Conservation (phyloP, 2,113 vertebrate genomes). For the Chaetorhynchus papuensis region DNA sequence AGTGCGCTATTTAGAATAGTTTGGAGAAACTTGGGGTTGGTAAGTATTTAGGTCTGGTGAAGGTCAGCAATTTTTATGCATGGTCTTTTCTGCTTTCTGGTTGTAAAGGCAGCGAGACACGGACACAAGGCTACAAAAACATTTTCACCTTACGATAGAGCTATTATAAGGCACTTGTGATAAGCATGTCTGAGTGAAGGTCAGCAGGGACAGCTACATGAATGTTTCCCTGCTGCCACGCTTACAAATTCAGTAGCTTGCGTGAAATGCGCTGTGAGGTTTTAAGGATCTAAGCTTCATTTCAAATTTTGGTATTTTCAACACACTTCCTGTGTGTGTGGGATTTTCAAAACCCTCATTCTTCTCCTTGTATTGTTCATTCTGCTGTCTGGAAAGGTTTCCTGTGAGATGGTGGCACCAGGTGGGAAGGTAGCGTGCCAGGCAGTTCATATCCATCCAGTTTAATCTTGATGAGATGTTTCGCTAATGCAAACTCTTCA, state of each 20-base stretch:
- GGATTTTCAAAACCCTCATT: background rate
- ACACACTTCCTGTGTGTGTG: background rate
- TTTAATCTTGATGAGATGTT: slow-evolving; percentile 95
- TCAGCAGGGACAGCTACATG: background rate
- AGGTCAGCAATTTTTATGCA: background rate
- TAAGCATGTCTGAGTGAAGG: background rate
- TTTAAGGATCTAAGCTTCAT: background rate
- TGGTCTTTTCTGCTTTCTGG: background rate
- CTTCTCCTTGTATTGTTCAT: slow-evolving; percentile 66
- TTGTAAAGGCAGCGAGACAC: background rate
- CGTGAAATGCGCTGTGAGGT: background rate
- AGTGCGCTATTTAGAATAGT: background rate
- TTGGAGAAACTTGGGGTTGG: background rate
- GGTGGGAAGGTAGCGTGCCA: slow-evolving; percentile 80
- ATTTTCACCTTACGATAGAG: background rate
- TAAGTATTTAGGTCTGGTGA: background rate
- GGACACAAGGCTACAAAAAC: background rate
- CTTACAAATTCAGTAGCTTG: background rate
- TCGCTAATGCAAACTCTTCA: slow-evolving; percentile 93
- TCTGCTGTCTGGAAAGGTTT: slow-evolving; percentile 80
- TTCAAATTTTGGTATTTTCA: background rate
- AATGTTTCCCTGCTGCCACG: background rate
- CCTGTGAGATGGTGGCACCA: slow-evolving; percentile 90
- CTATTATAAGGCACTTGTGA: slow-evolving; percentile 32
- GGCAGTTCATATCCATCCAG: slow-evolving; percentile 94